phyloP scores from a whole-genome alignment of 2,888 invertebrate genomes.

The Xanthia icteritia region DNA sequence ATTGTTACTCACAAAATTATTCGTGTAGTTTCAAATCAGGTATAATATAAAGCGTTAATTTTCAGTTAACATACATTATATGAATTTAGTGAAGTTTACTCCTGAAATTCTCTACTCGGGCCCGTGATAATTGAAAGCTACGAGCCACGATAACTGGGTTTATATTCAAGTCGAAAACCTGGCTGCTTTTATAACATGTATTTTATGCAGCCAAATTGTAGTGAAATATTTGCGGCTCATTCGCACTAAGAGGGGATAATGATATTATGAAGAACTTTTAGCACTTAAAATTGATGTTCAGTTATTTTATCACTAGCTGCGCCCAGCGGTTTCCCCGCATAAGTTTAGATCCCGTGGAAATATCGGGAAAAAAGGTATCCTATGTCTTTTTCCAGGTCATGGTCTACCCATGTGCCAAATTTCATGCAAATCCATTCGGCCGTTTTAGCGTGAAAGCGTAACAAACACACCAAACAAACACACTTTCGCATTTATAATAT shows the following conservation, averaged over 20 bases:
- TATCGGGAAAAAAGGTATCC: no score
- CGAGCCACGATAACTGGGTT: slow-evolving; percentile 43
- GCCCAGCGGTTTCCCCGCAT: no score
- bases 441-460: no score
- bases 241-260: slow-evolving; percentile 9
- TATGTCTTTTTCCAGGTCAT: no score
- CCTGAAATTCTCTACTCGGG: slow-evolving; percentile 36
- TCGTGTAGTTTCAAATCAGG: slow-evolving; percentile 27
- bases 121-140: slow-evolving; percentile 49
- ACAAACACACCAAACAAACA: no score
- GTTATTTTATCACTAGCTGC: not conserved
- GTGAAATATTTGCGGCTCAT: slow-evolving; percentile 23
- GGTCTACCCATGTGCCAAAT: no score
- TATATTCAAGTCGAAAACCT: slow-evolving; percentile 39
- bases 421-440: no score
- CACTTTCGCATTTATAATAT: no score
- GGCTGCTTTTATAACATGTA: slow-evolving; percentile 39
- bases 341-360: no score
- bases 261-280: not conserved
- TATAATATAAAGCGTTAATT: slow-evolving; percentile 54
- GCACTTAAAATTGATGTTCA: not conserved
- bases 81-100: slow-evolving; percentile 53
- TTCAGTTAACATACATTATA: slow-evolving; percentile 57
- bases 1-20: slow-evolving; percentile 30
- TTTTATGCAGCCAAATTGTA: slow-evolving; percentile 45